Base-by-base conservation (phyloP, 1,140 invertebrate genomes). In the Calliopsis andreniformis region DNA sequence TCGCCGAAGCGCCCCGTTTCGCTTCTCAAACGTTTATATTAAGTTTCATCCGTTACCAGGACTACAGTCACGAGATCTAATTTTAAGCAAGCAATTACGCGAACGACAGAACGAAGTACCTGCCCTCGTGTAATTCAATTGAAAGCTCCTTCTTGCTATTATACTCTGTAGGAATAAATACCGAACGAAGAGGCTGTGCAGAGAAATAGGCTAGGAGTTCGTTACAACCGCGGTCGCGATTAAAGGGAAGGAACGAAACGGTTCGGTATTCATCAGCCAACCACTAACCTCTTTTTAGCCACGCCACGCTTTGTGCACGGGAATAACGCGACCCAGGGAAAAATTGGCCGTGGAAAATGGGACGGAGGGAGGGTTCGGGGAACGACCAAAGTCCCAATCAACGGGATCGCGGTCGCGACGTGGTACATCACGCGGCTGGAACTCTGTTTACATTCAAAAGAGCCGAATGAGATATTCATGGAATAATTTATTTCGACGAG, bases 401-500 rank as follows among this genome's bases (percentile, higher is more conserved):
- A 67, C 62, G 79, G 64, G 67, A 67, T 82, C 62, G 51, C 56
- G 59, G 42, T 39, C 30, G 1, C 7, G 39, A 42, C 18, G 43
- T 51, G 49, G 39, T 56, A 35, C 51, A 68, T 80, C 64, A 45
- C 64, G 51, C 43, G 63, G 28, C 32, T 47, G 67, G 8, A 56
- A 47, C 32, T 69, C 56, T 72, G 79, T 82, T 78, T 82, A 82
- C 62, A 73, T 81, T 82, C 18, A 78, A 82, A 72, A 68, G 79
- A 78, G 49, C 30, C 62, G 55, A 82, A 77, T 77, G 79, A 82
- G 75, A 72, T 82, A 82, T 82, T 82, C 68, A 82, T 78, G 75
- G 80, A 82, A 78, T 82, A 82, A 82, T 82, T 82, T 82, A 82
- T 82, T 78, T 82, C 45, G 42, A 23, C 62, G 51, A 25, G 45